phyloP scores from a whole-genome alignment of 1,140 invertebrate genomes.

The Coenobita brevimanus region DNA sequence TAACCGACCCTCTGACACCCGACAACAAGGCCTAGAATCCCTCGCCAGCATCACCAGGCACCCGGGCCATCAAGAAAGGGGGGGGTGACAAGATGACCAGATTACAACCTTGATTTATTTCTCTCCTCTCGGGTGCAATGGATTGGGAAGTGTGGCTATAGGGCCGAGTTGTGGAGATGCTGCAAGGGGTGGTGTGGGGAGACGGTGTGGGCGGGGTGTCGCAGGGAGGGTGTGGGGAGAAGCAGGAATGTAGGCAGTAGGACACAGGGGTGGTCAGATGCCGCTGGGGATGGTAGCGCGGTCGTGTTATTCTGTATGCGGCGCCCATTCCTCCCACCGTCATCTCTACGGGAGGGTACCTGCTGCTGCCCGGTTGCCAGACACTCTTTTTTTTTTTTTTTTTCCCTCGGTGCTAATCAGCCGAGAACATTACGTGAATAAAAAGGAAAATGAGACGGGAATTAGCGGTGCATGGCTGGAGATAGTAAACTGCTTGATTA shows the following conservation, averaged over 20 bases:
- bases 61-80: slow-evolving; percentile 15
- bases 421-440: neutral
- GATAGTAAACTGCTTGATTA: neutral
- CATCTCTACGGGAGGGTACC: slow-evolving; percentile 45
- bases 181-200: neutral
- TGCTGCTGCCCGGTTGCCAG: slow-evolving; percentile 10
- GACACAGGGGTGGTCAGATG: slow-evolving; percentile 53
- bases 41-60: neutral
- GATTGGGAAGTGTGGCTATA: neutral
- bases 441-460: neutral
- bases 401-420: neutral
- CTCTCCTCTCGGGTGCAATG: slow-evolving; percentile 5
- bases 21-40: neutral
- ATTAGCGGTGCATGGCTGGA: neutral
- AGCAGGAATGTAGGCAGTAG: slow-evolving; percentile 46
- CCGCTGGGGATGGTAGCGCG: slow-evolving; percentile 54
- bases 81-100: slow-evolving; percentile 41
- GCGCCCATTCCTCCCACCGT: slow-evolving; percentile 51
- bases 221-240: neutral
- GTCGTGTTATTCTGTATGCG: slow-evolving; percentile 63
- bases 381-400: neutral
- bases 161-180: neutral
- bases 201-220: neutral
- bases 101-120: slow-evolving; percentile 33
- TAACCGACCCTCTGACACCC: neutral